These are phyloP conservation scores for Eupristina koningsbergeri DNA, from an alignment of 1,140 invertebrate species.

Conservation along the genomic window DNA sequence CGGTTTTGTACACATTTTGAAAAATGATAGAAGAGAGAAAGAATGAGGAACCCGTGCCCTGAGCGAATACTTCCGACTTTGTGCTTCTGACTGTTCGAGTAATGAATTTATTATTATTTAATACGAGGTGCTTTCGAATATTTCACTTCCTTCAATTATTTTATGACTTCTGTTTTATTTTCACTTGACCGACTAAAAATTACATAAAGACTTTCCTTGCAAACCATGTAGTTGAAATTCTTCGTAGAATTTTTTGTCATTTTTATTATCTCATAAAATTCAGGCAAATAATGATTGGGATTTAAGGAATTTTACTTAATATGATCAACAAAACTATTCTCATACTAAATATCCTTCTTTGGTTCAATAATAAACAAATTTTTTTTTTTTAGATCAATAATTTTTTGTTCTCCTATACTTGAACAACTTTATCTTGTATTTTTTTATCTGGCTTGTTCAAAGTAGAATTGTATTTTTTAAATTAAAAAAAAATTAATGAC, in stretches of 20 bases:
- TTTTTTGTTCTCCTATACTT: too few species aligned
- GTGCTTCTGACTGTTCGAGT: slow-evolving; percentile 1
- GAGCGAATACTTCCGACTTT: slow-evolving; percentile 1
- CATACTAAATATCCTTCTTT: too few species aligned
- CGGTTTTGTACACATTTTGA: slow-evolving; percentile 9
- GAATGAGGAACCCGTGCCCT: neutral
- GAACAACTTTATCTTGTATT: too few species aligned
- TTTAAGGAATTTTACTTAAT: too few species aligned
- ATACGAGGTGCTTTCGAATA: neutral
- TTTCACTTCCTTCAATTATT: neutral
- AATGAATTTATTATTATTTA: slow-evolving; percentile 10
- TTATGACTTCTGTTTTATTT: neutral
- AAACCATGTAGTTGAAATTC: neutral
- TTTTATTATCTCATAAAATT: too few species aligned
- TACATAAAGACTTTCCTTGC: neutral
- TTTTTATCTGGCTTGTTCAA: too few species aligned
- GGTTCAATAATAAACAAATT: too few species aligned
- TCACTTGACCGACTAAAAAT: neutral
- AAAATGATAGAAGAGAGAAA: neutral
- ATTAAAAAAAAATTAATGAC: too few species aligned
- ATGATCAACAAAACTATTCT: too few species aligned
- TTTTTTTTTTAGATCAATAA: too few species aligned
- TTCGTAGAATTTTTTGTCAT: neutral
- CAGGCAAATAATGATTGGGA: too few species aligned
- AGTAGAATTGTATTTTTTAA: too few species aligned